Conservation (phyloP, 1,140 invertebrate species). For the Periplaneta americana region DNA sequence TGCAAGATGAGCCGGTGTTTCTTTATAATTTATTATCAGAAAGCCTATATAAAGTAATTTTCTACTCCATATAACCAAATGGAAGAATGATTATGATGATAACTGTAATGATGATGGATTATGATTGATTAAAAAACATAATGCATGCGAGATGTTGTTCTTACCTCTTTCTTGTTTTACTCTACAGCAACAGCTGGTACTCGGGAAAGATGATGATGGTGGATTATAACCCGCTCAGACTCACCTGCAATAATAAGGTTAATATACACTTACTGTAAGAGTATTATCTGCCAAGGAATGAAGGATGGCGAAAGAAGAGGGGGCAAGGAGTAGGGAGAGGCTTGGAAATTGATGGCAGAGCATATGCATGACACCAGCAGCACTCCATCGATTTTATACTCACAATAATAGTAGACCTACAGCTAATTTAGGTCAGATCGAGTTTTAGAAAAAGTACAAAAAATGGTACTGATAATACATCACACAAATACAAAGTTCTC, state of each 20-base stretch:
- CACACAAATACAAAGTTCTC: neutral
- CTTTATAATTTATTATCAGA: too few species aligned
- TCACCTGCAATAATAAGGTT: neutral
- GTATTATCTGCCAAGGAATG: too few species aligned
- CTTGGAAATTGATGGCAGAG: too few species aligned
- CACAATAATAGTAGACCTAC: too few species aligned
- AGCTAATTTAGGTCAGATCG: too few species aligned
- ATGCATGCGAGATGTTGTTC: neutral
- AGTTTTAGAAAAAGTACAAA: neutral
- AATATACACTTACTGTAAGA: neutral
- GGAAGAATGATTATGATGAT: neutral
- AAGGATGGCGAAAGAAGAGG: neutral
- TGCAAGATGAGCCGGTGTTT: neutral
- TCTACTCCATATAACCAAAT: neutral
- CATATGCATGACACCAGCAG: too few species aligned
- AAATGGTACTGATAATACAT: neutral
- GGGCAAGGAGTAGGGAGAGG: neutral
- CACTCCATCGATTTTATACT: too few species aligned
- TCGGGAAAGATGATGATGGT: neutral
- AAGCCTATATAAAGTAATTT: neutral
- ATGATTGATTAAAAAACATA: neutral
- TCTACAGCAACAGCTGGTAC: neutral
- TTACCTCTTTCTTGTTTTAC: too few species aligned
- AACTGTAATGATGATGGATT: neutral
- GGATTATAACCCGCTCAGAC: too few species aligned